phyloP scores from a whole-genome alignment of 2,113 vertebrate genomes.

The Centropus bengalensis region DNA sequence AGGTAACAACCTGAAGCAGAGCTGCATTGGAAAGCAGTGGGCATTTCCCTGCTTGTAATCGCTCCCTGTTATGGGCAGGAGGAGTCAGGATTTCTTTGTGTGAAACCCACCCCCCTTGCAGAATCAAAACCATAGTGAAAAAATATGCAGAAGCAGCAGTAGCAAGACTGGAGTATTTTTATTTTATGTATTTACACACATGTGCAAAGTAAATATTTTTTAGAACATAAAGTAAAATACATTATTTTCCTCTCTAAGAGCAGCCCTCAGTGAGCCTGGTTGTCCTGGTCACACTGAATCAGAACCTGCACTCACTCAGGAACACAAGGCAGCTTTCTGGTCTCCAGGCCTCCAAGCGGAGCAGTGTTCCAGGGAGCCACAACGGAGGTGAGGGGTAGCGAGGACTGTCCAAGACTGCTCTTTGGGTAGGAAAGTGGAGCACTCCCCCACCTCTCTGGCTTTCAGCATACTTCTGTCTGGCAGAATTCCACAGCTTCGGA shows the following conservation, averaged over 20 bases:
- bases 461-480: neutral
- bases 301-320: too few species aligned
- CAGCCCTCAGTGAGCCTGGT: neutral
- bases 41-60: neutral
- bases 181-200: neutral
- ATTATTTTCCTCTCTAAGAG: neutral
- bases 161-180: neutral
- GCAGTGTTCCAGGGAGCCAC: fast-evolving
- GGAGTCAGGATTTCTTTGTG: neutral
- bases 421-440: neutral
- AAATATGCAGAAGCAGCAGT: neutral
- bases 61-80: neutral
- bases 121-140: neutral
- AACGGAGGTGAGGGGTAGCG: neutral
- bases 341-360: neutral
- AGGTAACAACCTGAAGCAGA: neutral
- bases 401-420: neutral
- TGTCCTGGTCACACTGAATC: too few species aligned
- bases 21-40: neutral
- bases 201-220: neutral
- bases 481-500: neutral
- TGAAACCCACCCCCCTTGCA: neutral
- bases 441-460: neutral
- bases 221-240: neutral
- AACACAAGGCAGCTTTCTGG: fast-evolving